Conservation (phyloP, 2,888 invertebrate species). For the Melitaea athalia region DNA sequence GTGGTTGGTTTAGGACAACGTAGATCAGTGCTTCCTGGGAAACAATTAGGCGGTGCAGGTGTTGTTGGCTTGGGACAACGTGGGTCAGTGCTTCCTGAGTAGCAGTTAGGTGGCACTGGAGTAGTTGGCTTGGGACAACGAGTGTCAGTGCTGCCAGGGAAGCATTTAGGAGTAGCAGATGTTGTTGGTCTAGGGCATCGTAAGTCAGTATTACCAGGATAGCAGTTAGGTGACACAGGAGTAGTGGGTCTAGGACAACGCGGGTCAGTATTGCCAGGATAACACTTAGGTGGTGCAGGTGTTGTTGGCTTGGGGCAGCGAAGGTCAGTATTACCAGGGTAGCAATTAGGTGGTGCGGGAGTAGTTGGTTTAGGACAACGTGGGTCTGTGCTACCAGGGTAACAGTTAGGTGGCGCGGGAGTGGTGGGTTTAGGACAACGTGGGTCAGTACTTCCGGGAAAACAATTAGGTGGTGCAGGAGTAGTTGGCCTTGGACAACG, state of each 20-base stretch:
- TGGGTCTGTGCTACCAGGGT: constrained; percentile 47
- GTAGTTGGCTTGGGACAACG: neutral
- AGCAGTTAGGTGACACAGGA: neutral
- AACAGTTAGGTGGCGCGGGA: constrained; percentile 47
- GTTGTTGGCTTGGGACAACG: constrained; percentile 27
- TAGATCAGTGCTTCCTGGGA: constrained; percentile 46
- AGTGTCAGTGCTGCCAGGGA: neutral
- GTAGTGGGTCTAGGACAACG: constrained; percentile 47
- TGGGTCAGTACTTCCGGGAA: constrained; percentile 47
- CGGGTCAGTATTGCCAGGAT: constrained; percentile 48
- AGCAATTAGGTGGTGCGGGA: constrained; percentile 51
- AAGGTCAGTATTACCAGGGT: constrained; percentile 59
- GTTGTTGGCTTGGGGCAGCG: constrained; percentile 55
- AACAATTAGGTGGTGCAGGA: constrained; percentile 45
- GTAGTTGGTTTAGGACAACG: constrained; percentile 53
- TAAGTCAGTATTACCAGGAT: neutral
- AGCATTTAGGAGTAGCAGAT: neutral
- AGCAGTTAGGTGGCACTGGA: neutral
- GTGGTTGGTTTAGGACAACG: constrained; percentile 54
- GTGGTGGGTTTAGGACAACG: constrained; percentile 54
- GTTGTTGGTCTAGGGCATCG: neutral
- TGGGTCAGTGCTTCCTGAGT: constrained; percentile 22
- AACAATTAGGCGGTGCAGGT: constrained; percentile 43
- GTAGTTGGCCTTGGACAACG: constrained; percentile 53
- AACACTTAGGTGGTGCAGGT: constrained; percentile 42